Conservation (phyloP, 2,888 invertebrate species). For the Phaonia tiefii region DNA sequence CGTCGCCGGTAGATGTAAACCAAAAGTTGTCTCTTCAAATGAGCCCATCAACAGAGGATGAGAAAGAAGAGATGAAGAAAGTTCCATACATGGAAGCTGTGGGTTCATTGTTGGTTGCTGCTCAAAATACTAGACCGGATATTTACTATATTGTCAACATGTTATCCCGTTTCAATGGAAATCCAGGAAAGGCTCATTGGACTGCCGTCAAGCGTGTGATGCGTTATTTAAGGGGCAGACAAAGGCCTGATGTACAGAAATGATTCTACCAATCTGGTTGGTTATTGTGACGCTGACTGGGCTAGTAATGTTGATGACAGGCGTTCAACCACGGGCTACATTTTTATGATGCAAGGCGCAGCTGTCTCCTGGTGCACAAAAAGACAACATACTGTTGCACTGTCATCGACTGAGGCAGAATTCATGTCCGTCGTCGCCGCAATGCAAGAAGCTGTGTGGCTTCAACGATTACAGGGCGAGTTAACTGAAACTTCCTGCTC, state of each 20-base stretch:
- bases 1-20: too few relatives aligned
- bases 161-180: constrained; percentile 54
- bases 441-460: constrained; percentile 61
- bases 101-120: constrained; percentile 57
- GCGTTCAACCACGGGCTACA: constrained; percentile 63
- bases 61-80: too few relatives aligned
- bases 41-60: constrained; percentile 65
- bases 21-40: constrained; percentile 55
- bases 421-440: constrained; percentile 62
- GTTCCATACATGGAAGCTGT: too few relatives aligned
- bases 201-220: too few relatives aligned
- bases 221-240: constrained; percentile 62
- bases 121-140: constrained; percentile 61
- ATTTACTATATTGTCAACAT: constrained; percentile 55
- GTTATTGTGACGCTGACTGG: too few relatives aligned
- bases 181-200: too few relatives aligned
- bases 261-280: too few relatives aligned
- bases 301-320: too few relatives aligned
- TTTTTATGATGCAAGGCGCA: constrained; percentile 55
- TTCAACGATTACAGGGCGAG: constrained; percentile 26
- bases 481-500: background rate
- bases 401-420: constrained; percentile 64
- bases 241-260: too few relatives aligned
- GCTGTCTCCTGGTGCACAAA: constrained; percentile 60
- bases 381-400: too few relatives aligned